These are phyloP conservation scores for Hephaestus fuliginosus DNA, from an alignment of 2,797 vertebrate genomes.

Conservation along the genomic window DNA sequence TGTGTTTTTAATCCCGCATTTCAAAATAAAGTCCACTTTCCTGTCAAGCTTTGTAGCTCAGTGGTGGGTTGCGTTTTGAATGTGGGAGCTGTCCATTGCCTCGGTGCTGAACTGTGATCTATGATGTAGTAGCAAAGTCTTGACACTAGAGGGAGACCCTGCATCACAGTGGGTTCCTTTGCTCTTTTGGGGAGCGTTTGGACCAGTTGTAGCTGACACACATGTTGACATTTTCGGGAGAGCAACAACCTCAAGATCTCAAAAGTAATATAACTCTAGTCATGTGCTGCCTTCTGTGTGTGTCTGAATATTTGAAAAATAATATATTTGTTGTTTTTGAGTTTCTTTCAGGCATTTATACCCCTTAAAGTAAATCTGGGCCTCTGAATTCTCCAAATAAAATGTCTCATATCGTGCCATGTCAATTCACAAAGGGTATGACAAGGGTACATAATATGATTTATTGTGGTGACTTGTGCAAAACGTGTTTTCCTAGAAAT, in stretches of 20 bases:
- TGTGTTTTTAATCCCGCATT: constrained; percentile 8
- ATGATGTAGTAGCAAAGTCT: constrained; percentile 38
- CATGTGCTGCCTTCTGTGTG: neutral
- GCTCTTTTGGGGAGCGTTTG: neutral
- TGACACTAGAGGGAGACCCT: constrained; percentile 71
- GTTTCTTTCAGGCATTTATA: neutral
- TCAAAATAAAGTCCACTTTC: neutral
- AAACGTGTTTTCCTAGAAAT: neutral
- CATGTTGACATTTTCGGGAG: neutral
- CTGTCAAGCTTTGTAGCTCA: neutral
- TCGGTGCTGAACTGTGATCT: constrained; percentile 69
- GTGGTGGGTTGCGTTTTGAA: neutral
- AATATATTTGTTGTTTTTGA: neutral
- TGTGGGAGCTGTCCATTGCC: constrained; percentile 65
- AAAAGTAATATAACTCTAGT: neutral
- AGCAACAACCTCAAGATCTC: constrained; percentile 6
- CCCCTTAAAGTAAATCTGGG: neutral
- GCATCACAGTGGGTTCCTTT: constrained; percentile 18
- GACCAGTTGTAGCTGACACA: neutral
- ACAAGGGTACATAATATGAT: neutral
- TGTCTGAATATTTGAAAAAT: neutral
- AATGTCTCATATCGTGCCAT: neutral
- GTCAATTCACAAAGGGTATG: neutral
- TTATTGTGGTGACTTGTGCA: neutral
- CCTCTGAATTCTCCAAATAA: neutral